Evolutionary conservation across 2,888 invertebrate genomes (phyloP).

Genomic region (Clivina fossor): DNA sequence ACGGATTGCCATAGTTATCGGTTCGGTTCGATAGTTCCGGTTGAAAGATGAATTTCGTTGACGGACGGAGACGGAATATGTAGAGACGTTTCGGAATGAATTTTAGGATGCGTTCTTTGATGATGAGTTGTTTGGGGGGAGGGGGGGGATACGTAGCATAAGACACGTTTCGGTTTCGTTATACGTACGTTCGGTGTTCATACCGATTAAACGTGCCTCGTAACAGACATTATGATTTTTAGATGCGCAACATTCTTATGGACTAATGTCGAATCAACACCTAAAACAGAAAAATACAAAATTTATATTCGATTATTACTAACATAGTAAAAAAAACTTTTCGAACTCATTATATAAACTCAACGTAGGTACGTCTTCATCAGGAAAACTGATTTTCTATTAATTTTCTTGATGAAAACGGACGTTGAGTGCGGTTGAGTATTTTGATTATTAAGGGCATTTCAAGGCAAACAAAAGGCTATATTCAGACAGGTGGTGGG

Average conservation of each 20-base stretch:
- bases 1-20: conserved; percentile 60
- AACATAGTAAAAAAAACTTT: no score
- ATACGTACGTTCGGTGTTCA: conserved; percentile 61
- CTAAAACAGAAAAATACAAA: no score
- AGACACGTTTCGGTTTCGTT: conserved; percentile 81
- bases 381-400: no score
- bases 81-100: conserved; percentile 90
- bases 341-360: no score
- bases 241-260: conserved; percentile 83
- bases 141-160: conserved; percentile 87
- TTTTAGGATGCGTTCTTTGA: conserved; percentile 91
- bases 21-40: conserved; percentile 58
- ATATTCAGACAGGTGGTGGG: no score
- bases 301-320: no score
- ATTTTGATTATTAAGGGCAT: no score
- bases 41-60: conserved; percentile 81
- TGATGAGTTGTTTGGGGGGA: conserved; percentile 88
- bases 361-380: no score
- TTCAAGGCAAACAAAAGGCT: no score
- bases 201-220: conserved; percentile 74
- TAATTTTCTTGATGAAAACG: no score
- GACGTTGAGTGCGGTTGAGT: no score
- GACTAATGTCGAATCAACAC: conserved; percentile 78
- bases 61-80: conserved; percentile 90
- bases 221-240: conserved; percentile 85